Base-by-base conservation (phyloP, 2,888 invertebrate genomes). In the Chorisops tibialis region DNA sequence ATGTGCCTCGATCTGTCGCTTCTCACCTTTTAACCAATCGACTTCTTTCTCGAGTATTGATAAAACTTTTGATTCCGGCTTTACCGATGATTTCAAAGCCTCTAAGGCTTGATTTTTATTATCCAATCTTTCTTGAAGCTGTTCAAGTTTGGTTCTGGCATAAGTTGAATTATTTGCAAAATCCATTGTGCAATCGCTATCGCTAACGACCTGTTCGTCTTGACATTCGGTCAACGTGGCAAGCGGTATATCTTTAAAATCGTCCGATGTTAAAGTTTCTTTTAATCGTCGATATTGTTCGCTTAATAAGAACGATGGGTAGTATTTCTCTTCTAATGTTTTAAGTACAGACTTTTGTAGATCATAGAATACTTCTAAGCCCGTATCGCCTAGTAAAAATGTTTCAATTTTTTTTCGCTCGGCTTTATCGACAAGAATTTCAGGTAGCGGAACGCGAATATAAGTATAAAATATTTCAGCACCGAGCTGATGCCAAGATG, bases 381-480 rank as follows among this genome's bases (percentile, higher is more conserved):
- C 92, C 71, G 88, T 88, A 74, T 95, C 91, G 14, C 94, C 94
- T 64, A 92, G 76, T 59, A 95, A 79, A 78, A 94, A 95, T 12
- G 88, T 85, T 74, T 94, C 94, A 86, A 95, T 93, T 66, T 88
- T 82, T 75, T 92, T 93, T 60, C 90, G 83, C 5, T 87, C 86
- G 54, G 84, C 84, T 81, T 84, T 92, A 72, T 91, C 90, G 45
- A 91, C 87, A 80, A 89, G 89, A 64, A 93, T 87, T 73, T 88
- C 89, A 1, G 89, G 88, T 64, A 87, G 87, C 2, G 89, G 88
- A 52, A 88, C 89, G 67, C 89, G 82, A 64, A 95, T 89, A 70
- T 90, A 93, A 3, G 91, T 91, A 73, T 93, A 93, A 79, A 91
- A 94, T 71, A 94, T 91, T 77, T 94, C 93, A n/a, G 91, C 90